A percentile compares a stretch with the other conserved stretches of the same genome.
phyloP scores from a whole-genome alignment of 2,888 invertebrate genomes.

The Phoenoteleia sp. region DNA sequence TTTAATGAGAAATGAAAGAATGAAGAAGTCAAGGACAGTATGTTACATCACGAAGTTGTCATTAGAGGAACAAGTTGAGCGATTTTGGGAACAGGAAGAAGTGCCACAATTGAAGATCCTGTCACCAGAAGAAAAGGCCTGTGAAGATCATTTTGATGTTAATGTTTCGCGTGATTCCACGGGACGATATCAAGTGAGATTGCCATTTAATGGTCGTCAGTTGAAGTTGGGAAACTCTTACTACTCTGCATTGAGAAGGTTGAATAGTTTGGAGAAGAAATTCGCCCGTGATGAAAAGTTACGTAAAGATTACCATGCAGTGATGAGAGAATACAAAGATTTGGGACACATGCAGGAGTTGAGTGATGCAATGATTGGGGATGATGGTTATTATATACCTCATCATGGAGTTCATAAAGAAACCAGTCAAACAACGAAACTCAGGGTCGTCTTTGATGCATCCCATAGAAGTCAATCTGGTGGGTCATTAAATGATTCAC shows the following conservation, averaged over 20 bases:
- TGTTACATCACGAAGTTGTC: neutral
- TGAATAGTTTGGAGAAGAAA: neutral
- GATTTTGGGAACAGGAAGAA: constrained; percentile 38
- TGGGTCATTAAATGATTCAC: neutral
- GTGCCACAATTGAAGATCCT: neutral
- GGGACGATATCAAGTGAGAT: constrained; percentile 10
- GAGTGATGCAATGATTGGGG: too few relatives aligned
- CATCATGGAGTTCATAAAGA: constrained; percentile 6
- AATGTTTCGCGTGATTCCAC: neutral
- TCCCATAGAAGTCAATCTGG: neutral
- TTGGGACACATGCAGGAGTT: neutral
- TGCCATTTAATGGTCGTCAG: constrained; percentile 28
- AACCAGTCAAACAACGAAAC: constrained; percentile 1
- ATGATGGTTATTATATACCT: constrained; percentile 3
- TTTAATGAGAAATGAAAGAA: too few relatives aligned
- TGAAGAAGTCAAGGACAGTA: neutral
- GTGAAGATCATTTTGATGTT: neutral
- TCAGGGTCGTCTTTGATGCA: neutral
- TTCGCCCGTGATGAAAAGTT: neutral
- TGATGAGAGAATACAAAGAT: neutral
- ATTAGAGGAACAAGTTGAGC: constrained; percentile 20
- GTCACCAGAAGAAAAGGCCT: constrained; percentile 17
- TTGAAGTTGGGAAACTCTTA: neutral
- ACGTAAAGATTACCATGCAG: neutral
- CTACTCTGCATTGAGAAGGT: neutral